Conservation (phyloP, 2,797 vertebrate species). For the Sebastes kiyomatsui region DNA sequence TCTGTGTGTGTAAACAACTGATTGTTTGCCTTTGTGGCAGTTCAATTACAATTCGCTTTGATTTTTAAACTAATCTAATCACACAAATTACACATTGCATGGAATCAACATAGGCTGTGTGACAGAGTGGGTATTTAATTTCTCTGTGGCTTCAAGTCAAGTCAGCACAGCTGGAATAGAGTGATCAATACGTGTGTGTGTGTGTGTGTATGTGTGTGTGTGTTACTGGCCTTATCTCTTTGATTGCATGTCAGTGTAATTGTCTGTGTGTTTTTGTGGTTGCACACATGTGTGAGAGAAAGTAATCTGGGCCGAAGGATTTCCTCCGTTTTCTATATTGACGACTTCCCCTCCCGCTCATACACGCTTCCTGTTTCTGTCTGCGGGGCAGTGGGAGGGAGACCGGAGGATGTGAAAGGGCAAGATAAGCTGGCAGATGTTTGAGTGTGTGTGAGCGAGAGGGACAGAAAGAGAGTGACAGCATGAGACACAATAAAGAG, state of each 20-base stretch:
- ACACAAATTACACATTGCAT: constrained; percentile 13
- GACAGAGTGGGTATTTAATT: constrained; percentile 33
- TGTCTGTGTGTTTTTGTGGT: constrained; percentile 5
- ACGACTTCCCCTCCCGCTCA: constrained; percentile 54
- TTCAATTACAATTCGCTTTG: constrained; percentile 28
- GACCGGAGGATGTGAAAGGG: constrained; percentile 39
- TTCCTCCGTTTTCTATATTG: constrained; percentile 60
- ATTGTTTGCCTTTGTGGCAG: not conserved
- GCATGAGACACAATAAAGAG: constrained; percentile 37
- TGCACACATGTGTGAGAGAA: constrained; percentile 28
- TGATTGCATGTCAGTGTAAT: constrained; percentile 32
- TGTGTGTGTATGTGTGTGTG: not conserved
- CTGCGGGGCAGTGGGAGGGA: constrained; percentile 20
- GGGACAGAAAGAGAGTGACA: not conserved
- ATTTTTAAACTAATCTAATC: constrained; percentile 34
- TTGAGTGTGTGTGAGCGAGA: not conserved
- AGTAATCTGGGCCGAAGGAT: constrained; percentile 53
- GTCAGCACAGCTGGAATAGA: constrained; percentile 32
- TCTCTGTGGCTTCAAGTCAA: constrained; percentile 26
- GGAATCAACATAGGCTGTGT: constrained; percentile 11
- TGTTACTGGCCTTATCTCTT: constrained; percentile 9
- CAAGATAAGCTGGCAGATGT: constrained; percentile 34
- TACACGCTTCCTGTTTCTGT: constrained; percentile 63
- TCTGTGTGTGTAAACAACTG: not conserved
- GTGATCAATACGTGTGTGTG: constrained; percentile 1